Evolutionary conservation across 1,140 invertebrate genomes (phyloP), one percentile per base, ranked within the genome.

Genomic region (Lysiphlebus fabarum): DNA sequence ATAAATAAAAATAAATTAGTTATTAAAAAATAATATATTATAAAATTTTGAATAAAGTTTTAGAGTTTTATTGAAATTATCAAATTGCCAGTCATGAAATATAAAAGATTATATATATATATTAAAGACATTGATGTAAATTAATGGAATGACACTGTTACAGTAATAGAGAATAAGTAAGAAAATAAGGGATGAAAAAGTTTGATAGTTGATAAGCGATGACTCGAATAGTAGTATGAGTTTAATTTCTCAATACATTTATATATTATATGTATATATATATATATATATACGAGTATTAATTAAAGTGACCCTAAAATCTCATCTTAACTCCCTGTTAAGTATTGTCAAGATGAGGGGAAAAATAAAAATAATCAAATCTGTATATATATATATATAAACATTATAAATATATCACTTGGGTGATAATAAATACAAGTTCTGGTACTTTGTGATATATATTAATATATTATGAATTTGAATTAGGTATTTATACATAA

Each of bases 61-160:
- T 26, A 26, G 4, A 26, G 17, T 26, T 4, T 26, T 26, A 26
- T 26, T 26, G 17, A 26, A 26, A 26, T 26, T 26, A 26, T 26
- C 17, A 26, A 26, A 4, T 26, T 49, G 34, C 58, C 50, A 59
- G 57, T 59, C 57, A 59, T 53, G 8, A 2, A 12, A 55, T 62
- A 77, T 77, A 70, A 56, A n/a, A n/a, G n/a, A n/a, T n/a, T n/a
- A n/a, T n/a, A n/a, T n/a, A n/a, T n/a, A n/a, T n/a, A n/a, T n/a
- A n/a, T n/a, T n/a, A n/a, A 76, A 77, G 75, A 78, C 77, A 68
- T 79, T 79, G 77, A 79, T 76, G 77, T 78, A 75, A 79, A 79
- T 79, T 78, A 78, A 79, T 79, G 76, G 72, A 63, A 64, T 26
- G 17, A 26, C 17, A 26, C 2, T 26, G 4, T 26, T 26, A 4